Conservation (phyloP, 2,113 vertebrate genomes). For the Nanorana parkeri region DNA sequence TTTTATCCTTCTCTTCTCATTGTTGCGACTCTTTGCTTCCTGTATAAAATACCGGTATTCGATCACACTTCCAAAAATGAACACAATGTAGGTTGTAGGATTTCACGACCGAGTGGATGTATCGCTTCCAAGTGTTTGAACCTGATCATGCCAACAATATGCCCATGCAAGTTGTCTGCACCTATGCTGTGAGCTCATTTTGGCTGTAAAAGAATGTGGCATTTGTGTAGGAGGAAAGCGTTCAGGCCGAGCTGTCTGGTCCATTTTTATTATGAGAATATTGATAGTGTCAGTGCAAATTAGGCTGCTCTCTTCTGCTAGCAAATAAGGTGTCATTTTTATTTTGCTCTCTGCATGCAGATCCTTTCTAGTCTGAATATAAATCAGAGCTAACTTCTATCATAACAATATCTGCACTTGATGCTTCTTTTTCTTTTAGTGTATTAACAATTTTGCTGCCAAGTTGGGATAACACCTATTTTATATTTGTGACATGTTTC, state of each 20-base stretch:
- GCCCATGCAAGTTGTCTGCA: constrained; percentile 36
- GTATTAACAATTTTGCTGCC: no score
- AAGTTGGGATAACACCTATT: no score
- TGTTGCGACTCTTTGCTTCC: background rate
- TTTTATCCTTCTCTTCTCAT: no score
- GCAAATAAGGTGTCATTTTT: constrained; percentile 30
- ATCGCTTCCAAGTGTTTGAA: background rate
- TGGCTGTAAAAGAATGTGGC: constrained; percentile 3
- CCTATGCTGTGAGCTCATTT: constrained; percentile 3
- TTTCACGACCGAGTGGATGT: background rate
- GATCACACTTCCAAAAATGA: background rate
- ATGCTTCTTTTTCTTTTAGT: no score
- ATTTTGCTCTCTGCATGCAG: constrained; percentile 9
- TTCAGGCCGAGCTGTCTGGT: constrained; percentile 29
- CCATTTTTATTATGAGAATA: constrained; percentile 15
- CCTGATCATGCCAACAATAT: constrained; percentile 28
- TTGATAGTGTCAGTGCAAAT: constrained; percentile 42
- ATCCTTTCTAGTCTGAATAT: background rate
- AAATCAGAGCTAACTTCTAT: no score
- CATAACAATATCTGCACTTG: no score
- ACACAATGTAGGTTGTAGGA: background rate
- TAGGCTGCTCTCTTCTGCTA: constrained; percentile 14
- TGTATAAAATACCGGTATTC: background rate
- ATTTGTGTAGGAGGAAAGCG: constrained; percentile 44
- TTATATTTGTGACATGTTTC: no score